A percentile compares a stretch with the other conserved stretches of the same genome.
phyloP scores from a whole-genome alignment of 2,113 vertebrate genomes.

The Petrocephalus zakoni region DNA sequence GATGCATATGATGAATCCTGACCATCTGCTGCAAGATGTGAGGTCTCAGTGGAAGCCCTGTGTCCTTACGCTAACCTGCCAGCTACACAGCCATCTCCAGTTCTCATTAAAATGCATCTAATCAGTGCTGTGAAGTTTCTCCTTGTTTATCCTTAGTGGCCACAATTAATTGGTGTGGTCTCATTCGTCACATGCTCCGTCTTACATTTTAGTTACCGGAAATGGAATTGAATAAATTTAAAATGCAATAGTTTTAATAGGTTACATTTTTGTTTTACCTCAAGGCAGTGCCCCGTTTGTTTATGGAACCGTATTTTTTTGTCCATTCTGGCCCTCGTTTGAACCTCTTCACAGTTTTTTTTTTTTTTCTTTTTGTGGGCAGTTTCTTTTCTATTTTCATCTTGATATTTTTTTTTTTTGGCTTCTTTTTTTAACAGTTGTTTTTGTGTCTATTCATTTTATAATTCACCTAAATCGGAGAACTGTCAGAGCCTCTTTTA shows the following conservation, averaged over 20 bases:
- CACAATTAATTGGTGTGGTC: neutral
- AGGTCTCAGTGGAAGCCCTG: neutral
- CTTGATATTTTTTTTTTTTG: slow-evolving; percentile 35
- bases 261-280: neutral
- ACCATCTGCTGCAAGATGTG: neutral
- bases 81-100: neutral
- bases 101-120: neutral
- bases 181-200: neutral
- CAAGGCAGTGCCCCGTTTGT: neutral
- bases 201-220: neutral
- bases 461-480: slow-evolving; percentile 63
- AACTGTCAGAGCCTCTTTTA: slow-evolving; percentile 73
- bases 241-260: neutral
- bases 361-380: neutral
- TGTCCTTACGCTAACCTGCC: neutral
- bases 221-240: neutral
- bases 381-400: slow-evolving; percentile 31
- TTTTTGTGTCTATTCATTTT: slow-evolving; percentile 38
- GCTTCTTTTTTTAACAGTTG: slow-evolving; percentile 53
- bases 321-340: slow-evolving; percentile 33
- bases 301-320: neutral
- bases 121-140: neutral
- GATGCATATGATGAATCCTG: neutral
- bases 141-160: neutral
- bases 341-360: slow-evolving; percentile 30